Evolutionary conservation across 2,797 vertebrate species (phyloP), one percentile per base, ranked within the genome.

Genomic region (Eulemur coronatus): DNA sequence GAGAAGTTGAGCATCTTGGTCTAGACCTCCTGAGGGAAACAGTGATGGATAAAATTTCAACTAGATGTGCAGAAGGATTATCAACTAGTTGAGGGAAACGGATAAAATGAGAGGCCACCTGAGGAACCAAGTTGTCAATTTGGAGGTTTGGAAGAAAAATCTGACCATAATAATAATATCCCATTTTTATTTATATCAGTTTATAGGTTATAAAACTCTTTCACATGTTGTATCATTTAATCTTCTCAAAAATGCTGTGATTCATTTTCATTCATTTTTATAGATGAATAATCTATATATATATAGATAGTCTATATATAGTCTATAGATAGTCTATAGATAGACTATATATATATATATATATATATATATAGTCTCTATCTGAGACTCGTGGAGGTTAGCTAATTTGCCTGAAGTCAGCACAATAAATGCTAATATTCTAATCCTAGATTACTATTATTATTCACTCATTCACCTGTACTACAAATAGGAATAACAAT

Each of bases 261-360:
- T 92, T 92, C n/a, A n/a, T 95, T 91, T 92, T 84, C 75, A 78
- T 78, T 91, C 38, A 88, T 67, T 79, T 91, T 90, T 96, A 85
- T 61, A 41, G 57, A 57, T 92, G 52, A 94, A 28, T 81, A 80
- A 94, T n/a, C n/a, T n/a, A n/a, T n/a, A n/a, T n/a, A n/a, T n/a
- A n/a, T n/a, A n/a, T n/a, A n/a, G n/a, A n/a, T n/a, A n/a, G n/a
- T n/a, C n/a, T n/a, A n/a, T n/a, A n/a, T n/a, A n/a, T n/a, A n/a
- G n/a, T n/a, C n/a, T n/a, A n/a, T n/a, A n/a, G n/a, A n/a, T n/a
- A n/a, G n/a, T n/a, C n/a, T n/a, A n/a, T n/a, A n/a, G n/a, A n/a
- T n/a, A n/a, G n/a, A n/a, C n/a, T n/a, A n/a, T n/a, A n/a, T n/a
- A n/a, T n/a, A n/a, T n/a, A n/a, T n/a, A n/a, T n/a, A n/a, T n/a